phyloP scores from a whole-genome alignment of 2,797 vertebrate genomes.

The Neoniphon sammara region DNA sequence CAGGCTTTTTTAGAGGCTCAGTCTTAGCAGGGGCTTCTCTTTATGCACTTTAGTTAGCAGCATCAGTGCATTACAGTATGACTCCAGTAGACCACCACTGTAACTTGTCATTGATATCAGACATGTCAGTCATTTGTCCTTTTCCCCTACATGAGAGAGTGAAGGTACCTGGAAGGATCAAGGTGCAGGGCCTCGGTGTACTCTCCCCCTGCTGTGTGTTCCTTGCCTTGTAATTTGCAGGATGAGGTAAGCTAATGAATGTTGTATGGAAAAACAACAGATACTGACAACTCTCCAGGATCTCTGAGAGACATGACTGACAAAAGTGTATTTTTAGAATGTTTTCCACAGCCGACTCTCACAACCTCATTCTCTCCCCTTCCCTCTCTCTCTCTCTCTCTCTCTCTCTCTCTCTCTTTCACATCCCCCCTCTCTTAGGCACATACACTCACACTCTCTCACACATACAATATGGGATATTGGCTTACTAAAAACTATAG shows the following conservation, averaged over 20 bases:
- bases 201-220: conserved; percentile 29
- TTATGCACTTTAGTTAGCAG: neutral
- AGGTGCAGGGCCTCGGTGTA: conserved; percentile 16
- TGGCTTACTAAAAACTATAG: too few species aligned
- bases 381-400: neutral
- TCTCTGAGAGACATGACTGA: conserved; percentile 35
- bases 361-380: neutral
- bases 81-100: neutral
- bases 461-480: too few species aligned
- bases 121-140: conserved; percentile 13
- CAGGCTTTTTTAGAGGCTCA: conserved; percentile 23
- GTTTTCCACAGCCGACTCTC: conserved; percentile 7
- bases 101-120: conserved; percentile 1
- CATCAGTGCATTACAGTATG: neutral
- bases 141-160: conserved; percentile 27
- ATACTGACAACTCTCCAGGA: conserved; percentile 32
- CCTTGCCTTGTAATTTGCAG: conserved; percentile 63
- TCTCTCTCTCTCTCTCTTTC: neutral
- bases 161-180: conserved; percentile 1
- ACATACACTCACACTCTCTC: too few species aligned
- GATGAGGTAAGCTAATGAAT: conserved; percentile 63
- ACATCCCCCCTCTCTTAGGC: too few species aligned
- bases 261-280: conserved; percentile 48
- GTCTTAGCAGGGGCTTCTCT: neutral
- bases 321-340: conserved; percentile 30